Evolutionary conservation across 2,113 vertebrate genomes (phyloP), one percentile per base, ranked within the genome.

Genomic region (Xiphophorus hellerii): DNA sequence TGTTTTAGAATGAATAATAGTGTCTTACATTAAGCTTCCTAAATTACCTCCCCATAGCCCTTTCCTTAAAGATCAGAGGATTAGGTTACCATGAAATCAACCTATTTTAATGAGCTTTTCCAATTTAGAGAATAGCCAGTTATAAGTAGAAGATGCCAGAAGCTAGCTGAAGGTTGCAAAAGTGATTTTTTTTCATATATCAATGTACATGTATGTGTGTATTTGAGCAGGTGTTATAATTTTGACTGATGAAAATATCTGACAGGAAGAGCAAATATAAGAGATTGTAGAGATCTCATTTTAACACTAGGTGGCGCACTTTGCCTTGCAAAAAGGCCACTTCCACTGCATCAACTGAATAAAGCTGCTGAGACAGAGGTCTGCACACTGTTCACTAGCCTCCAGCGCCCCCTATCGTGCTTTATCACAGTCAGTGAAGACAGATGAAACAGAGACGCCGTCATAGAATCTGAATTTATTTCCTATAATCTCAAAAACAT

Each of bases 401-500:
- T 0, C 25, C 12, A 10, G 51, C 5, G 20, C 14, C 11, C 39
- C 58, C 67, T 31, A 33, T 54, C 3, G 29, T 25, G 48, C 37
- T 42, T 60, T n/a, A 28, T n/a, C 31, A 0, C 0, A 4, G 10
- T 48, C 66, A 73, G 11, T 22, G 61, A 58, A 73, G 13, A 69
- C 37, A 85, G 60, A 83, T 44, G 68, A 78, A 83, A 83, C 87
- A 77, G 28, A 75, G 25, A 61, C 63, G 17, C 66, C 79, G 90
- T 86, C 94, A 94, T 96, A 96, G 92, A 95, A 87, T 93, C 92
- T 91, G 81, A 95, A 92, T 96, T 96, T 96, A 96, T 96, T 97
- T 96, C 94, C 95, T 96, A 91, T 94, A 89, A 93, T 93, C 15
- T 93, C 90, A 93, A 95, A 96, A 94, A 96, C 89, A 95, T 93